Percentiles rank a stretch among this genome's conserved stretches.
These are phyloP conservation scores for Zeuzera pyrina DNA, from an alignment of 2,888 invertebrate species.

Conservation along the genomic window DNA sequence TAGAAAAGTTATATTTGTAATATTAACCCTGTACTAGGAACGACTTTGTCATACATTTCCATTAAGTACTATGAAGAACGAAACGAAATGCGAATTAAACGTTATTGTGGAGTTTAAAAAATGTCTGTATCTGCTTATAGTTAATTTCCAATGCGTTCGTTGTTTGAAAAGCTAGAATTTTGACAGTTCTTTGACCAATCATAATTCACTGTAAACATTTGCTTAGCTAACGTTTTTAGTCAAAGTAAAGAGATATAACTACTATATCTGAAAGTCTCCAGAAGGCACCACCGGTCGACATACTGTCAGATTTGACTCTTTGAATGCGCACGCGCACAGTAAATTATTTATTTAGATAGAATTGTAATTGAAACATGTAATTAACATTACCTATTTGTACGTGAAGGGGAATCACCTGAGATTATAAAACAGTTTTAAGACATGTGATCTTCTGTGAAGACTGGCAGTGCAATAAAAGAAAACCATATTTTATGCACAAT, in stretches of 20 bases:
- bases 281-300: too few relatives aligned
- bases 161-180: too few relatives aligned
- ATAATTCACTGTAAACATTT: too few relatives aligned
- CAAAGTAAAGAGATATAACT: too few relatives aligned
- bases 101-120: too few relatives aligned
- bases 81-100: neutral
- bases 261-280: too few relatives aligned
- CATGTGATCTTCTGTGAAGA: slow-evolving; percentile 58
- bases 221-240: too few relatives aligned
- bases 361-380: too few relatives aligned
- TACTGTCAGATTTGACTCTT: slow-evolving; percentile 33
- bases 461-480: slow-evolving; percentile 37
- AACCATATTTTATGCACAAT: slow-evolving; percentile 50
- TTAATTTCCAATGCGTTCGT: too few relatives aligned
- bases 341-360: slow-evolving; percentile 66
- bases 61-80: slow-evolving; percentile 6
- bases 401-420: slow-evolving; percentile 36
- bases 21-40: slow-evolving; percentile 17
- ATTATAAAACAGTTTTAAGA: slow-evolving; percentile 44
- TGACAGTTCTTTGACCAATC: too few relatives aligned
- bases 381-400: too few relatives aligned
- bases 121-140: too few relatives aligned
- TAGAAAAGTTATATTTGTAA: slow-evolving; percentile 30
- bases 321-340: slow-evolving; percentile 57
- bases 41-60: slow-evolving; percentile 22